Evolutionary conservation across 2,113 vertebrate genomes (phyloP).

Genomic region (Rana temporaria): DNA sequence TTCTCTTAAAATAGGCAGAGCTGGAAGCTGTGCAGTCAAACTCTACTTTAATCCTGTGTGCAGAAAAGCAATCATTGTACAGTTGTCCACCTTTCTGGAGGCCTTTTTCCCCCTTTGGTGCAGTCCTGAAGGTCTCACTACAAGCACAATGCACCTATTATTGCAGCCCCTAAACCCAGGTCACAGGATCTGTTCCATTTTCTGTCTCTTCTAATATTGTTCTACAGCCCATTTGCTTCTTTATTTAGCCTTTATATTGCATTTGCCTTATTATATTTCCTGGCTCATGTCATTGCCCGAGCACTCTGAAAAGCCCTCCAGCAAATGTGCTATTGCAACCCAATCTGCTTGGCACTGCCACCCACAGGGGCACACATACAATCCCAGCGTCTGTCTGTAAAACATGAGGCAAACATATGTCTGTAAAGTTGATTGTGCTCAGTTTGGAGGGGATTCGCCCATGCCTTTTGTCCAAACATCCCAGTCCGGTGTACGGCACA

Average conservation of each 20-base stretch:
- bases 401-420: constrained; percentile 43
- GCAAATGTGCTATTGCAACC: constrained; percentile 5
- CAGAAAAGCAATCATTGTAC: too few species aligned
- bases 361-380: not conserved
- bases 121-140: too few species aligned
- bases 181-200: not conserved
- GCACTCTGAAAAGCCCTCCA: not conserved
- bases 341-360: constrained; percentile 34
- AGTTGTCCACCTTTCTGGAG: too few species aligned
- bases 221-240: constrained; percentile 5
- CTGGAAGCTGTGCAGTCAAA: too few species aligned
- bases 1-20: too few species aligned
- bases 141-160: too few species aligned
- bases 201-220: not conserved
- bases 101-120: too few species aligned
- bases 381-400: not conserved
- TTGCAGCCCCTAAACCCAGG: not conserved
- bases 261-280: constrained; percentile 20
- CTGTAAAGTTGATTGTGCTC: not conserved
- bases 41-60: too few species aligned
- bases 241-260: not conserved
- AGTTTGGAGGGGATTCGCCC: not conserved
- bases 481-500: not conserved
- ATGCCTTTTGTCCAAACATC: not conserved
- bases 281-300: constrained; percentile 7